These are phyloP conservation scores for Ceratotherium simum DNA, from an alignment of 2,113 vertebrate species.

Conservation along the genomic window DNA sequence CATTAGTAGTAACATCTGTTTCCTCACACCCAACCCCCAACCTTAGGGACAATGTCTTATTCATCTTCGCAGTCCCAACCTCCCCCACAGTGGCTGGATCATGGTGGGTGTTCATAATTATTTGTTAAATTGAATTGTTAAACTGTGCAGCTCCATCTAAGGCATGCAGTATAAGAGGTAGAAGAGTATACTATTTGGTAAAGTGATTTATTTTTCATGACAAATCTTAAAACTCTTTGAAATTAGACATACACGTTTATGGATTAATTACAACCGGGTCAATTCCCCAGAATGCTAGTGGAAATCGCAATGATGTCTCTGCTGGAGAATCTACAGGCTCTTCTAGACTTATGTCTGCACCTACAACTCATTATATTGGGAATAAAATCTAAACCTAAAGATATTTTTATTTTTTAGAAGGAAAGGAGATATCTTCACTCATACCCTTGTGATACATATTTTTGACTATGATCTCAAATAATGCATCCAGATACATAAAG, in stretches of 20 bases:
- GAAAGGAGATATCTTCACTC: not conserved
- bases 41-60: not conserved
- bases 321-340: not conserved
- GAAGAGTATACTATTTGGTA: not conserved
- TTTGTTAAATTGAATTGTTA: conserved; percentile 12
- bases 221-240: not conserved
- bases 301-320: not conserved
- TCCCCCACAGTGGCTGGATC: not conserved
- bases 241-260: not conserved
- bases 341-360: not conserved
- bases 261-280: not conserved
- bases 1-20: not conserved
- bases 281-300: not conserved
- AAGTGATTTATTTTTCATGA: conserved; percentile 21
- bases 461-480: not conserved
- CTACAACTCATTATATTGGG: not conserved
- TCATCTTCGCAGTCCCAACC: not conserved
- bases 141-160: not conserved
- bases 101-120: not conserved
- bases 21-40: not conserved
- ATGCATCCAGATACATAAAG: not conserved
- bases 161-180: not conserved
- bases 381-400: not conserved
- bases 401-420: not conserved
- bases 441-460: not conserved